Conservation (phyloP, 2,797 vertebrate species). For the Discoglossus pictus region DNA sequence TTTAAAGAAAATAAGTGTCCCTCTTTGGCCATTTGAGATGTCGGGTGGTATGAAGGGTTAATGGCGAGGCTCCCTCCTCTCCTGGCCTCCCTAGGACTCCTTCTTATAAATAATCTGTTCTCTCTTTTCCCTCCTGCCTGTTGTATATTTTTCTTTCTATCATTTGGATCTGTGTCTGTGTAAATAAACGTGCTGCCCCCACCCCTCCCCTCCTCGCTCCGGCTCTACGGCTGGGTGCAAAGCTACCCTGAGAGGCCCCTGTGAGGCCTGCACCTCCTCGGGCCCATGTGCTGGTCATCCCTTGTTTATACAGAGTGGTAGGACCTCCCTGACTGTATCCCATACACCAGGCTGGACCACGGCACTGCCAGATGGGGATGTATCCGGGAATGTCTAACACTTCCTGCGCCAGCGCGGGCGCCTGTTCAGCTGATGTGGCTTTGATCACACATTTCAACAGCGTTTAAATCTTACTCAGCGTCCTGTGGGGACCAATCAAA, state of each 20-base stretch:
- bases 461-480: too few species aligned
- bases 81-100: background rate
- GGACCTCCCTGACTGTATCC: conserved; percentile 82
- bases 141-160: conserved; percentile 49
- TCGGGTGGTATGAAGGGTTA: too few species aligned
- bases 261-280: background rate
- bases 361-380: conserved; percentile 28
- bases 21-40: too few species aligned
- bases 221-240: conserved; percentile 29
- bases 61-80: background rate
- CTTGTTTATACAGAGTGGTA: conserved; percentile 85
- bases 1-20: background rate
- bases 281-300: conserved; percentile 73
- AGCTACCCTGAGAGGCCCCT: conserved; percentile 27
- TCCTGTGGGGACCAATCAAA: too few species aligned
- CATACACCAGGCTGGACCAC: conserved; percentile 52
- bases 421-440: background rate
- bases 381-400: conserved; percentile 6
- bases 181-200: conserved; percentile 40
- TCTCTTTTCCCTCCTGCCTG: conserved; percentile 18
- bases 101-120: conserved; percentile 16
- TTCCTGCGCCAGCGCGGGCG: background rate
- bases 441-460: too few species aligned
- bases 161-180: conserved; percentile 45
- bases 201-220: background rate